Conservation (phyloP, 35 echinoderm and acorn worm genomes). For the Eucidaris tribuloides region DNA sequence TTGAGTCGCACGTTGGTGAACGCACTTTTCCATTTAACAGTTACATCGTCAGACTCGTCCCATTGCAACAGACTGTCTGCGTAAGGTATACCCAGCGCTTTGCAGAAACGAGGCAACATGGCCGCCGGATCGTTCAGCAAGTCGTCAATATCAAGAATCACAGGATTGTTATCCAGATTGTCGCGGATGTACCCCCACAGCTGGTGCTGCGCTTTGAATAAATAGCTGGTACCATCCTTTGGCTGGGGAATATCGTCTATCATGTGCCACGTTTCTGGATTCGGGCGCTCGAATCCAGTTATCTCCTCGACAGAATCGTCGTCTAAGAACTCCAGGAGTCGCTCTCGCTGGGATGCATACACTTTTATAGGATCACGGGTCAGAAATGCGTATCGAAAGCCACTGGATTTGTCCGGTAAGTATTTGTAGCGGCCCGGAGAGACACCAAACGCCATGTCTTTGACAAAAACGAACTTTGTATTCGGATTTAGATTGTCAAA, state of each 20-base stretch:
- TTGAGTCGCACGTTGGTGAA: neutral
- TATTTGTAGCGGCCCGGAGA: constrained; percentile 26
- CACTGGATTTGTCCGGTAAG: constrained; percentile 35
- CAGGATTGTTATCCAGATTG: neutral
- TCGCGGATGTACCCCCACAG: neutral
- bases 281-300: neutral
- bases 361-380: constrained; percentile 55
- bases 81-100: neutral
- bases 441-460: constrained; percentile 50
- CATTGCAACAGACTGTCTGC: neutral
- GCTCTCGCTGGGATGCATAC: neutral
- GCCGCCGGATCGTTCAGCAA: neutral
- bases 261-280: neutral
- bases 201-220: neutral
- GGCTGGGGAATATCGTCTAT: neutral
- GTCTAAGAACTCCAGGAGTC: neutral
- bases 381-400: constrained; percentile 40
- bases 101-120: neutral
- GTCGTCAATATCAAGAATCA: constrained; percentile 4
- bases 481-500: constrained; percentile 4
- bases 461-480: constrained; percentile 46
- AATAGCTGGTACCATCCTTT: neutral
- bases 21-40: neutral
- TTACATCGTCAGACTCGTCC: neutral
- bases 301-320: neutral